A percentile compares a stretch with the other conserved stretches of the same genome.
phyloP scores from a whole-genome alignment of 2,113 vertebrate genomes.

The Reinhardtius hippoglossoides region DNA sequence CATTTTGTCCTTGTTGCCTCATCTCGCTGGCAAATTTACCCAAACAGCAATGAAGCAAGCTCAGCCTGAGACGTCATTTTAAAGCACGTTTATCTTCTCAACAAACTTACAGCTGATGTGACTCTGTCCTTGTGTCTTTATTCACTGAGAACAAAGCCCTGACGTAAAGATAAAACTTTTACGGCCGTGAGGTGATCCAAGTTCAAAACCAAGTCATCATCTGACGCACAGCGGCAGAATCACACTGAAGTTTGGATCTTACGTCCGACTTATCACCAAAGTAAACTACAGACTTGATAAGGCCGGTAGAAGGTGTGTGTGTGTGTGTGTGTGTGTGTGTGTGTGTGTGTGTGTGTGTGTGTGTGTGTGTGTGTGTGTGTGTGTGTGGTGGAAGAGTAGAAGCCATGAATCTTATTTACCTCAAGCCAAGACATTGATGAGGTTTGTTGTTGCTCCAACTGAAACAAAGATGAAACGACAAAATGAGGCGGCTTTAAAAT shows the following conservation, averaged over 20 bases:
- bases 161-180: constrained; percentile 28
- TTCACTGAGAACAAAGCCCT: constrained; percentile 24
- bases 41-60: too few species aligned
- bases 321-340: constrained; percentile 3
- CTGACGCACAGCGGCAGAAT: not conserved
- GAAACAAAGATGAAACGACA: constrained; percentile 34
- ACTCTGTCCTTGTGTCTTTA: constrained; percentile 6
- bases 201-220: constrained; percentile 7
- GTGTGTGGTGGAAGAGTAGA: not conserved
- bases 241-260: not conserved
- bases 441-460: constrained; percentile 59
- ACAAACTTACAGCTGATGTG: not conserved
- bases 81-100: too few species aligned
- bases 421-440: constrained; percentile 65
- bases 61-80: too few species aligned
- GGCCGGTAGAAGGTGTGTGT: not conserved
- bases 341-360: not conserved
- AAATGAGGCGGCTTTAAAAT: constrained; percentile 18
- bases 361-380: constrained; percentile 10
- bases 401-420: constrained; percentile 50
- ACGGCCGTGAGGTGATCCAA: not conserved
- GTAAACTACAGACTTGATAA: not conserved
- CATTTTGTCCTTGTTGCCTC: too few species aligned
- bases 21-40: too few species aligned
- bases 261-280: too few species aligned